Conservation (phyloP, 2,797 vertebrate genomes). For the Pseudomugil gertrudae region DNA sequence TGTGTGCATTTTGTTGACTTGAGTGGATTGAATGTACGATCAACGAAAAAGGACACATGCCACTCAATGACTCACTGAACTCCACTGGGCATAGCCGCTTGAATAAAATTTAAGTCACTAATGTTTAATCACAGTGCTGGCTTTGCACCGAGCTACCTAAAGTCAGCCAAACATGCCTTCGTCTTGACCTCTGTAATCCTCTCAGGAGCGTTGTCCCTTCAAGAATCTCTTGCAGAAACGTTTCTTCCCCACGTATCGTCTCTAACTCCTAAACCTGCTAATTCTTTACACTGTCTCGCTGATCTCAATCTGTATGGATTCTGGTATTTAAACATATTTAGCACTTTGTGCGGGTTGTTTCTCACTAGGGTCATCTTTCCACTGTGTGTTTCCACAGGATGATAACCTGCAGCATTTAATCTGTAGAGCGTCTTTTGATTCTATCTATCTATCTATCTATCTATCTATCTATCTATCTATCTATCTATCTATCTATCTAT, state of each 20-base stretch:
- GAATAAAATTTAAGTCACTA: constrained; percentile 1
- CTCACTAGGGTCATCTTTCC: too few species aligned
- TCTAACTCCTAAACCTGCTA: not conserved
- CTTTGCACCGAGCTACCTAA: not conserved
- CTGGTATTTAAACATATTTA: not conserved
- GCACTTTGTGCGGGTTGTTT: too few species aligned
- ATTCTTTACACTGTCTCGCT: not conserved
- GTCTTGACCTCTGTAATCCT: not conserved
- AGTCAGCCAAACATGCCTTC: not conserved
- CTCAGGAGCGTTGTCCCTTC: not conserved
- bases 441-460: too few species aligned
- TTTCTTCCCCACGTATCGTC: not conserved
- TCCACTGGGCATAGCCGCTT: not conserved
- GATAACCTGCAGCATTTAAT: not conserved
- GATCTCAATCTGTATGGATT: not conserved
- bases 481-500: too few species aligned
- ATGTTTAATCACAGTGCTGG: not conserved
- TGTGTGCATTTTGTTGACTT: not conserved
- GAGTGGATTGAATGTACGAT: not conserved
- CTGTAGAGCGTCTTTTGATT: not conserved
- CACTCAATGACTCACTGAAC: not conserved
- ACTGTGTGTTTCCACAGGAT: too few species aligned
- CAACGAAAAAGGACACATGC: not conserved
- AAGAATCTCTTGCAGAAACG: not conserved
- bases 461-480: too few species aligned